Conservation (phyloP, 2,888 invertebrate genomes). For the Eilema griseolum region DNA sequence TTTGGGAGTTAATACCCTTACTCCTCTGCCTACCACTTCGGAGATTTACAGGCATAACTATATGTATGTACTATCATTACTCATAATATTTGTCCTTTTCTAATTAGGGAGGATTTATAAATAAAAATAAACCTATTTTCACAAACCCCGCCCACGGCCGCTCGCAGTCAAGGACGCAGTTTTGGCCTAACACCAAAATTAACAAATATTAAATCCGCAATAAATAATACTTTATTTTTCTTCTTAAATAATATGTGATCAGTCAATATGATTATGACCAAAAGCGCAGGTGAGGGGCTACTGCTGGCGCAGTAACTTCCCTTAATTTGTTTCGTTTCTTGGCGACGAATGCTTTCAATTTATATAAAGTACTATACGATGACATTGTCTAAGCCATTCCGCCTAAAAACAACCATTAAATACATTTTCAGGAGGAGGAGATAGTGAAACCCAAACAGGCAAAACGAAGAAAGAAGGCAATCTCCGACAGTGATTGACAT, state of each 20-base stretch:
- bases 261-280: too few relatives aligned
- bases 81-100: too few relatives aligned
- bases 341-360: too few relatives aligned
- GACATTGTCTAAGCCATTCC: neutral
- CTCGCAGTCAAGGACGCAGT: neutral
- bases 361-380: too few relatives aligned
- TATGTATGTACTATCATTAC: neutral
- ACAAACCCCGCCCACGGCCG: too few relatives aligned
- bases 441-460: constrained; percentile 96
- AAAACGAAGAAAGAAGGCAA: constrained; percentile 96
- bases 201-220: neutral
- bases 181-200: neutral
- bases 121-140: too few relatives aligned
- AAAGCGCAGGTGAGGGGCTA: too few relatives aligned
- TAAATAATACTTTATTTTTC: too few relatives aligned
- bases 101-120: too few relatives aligned
- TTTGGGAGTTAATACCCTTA: neutral
- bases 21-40: neutral
- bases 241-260: too few relatives aligned
- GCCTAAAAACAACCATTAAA: neutral
- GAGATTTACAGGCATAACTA: neutral
- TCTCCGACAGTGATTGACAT: constrained; percentile 97
- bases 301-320: too few relatives aligned
- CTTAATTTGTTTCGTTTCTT: too few relatives aligned
- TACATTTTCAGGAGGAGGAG: constrained; percentile 92